Base-by-base conservation (phyloP, 37 sponge, comb jelly and placozoan genomes). In the Bolinopsis microptera region DNA sequence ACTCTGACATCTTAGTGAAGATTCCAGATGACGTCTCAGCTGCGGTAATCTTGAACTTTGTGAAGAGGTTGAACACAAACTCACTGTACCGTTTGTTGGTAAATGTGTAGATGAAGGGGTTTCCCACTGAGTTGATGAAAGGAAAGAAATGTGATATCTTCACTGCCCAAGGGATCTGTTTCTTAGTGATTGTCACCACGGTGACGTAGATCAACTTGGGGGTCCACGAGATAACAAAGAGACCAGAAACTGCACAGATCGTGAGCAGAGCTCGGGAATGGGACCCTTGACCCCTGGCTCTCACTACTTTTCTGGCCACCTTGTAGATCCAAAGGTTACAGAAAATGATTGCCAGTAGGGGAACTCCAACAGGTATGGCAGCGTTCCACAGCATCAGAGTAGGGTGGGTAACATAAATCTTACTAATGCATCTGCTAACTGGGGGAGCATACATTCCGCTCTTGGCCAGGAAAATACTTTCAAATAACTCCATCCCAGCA, bases 361-460 rank as follows among this genome's bases (percentile, higher is more conserved):
- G 75, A 30, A 72, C n/a, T 30, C 75, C 75, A 72, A 72, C 75
- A 8, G 75, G 75, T 24, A 72, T 72, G 75, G 31, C 31, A 24
- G 75, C 75, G 75, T 72, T 72, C 75, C 75, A 72, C n/a, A 72
- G 26, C 75, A 72, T 72, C 26, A 72, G 75, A 30, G 26, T 72
- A 24, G 75, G 31, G 75, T 72, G 13, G 5, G 75, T 72, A 5
- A n/a, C 31, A 21, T 72, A 72, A n/a, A 72, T 72, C 26, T 30
- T 72, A 28, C 75, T 72, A 21, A 72, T 8, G 18, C 75, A 72
- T 72, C 75, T 72, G 26, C 31, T 30, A 28, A 72, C 75, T 30
- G 75, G 75, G 26, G 75, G 75, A 72, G 75, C 75, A n/a, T 8
- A 72, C 22, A 72, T 23, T 28, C 75, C 75, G 5, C 31, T 72